Evolutionary conservation across 1,140 invertebrate genomes (phyloP).

Genomic region (Apis dorsata): DNA sequence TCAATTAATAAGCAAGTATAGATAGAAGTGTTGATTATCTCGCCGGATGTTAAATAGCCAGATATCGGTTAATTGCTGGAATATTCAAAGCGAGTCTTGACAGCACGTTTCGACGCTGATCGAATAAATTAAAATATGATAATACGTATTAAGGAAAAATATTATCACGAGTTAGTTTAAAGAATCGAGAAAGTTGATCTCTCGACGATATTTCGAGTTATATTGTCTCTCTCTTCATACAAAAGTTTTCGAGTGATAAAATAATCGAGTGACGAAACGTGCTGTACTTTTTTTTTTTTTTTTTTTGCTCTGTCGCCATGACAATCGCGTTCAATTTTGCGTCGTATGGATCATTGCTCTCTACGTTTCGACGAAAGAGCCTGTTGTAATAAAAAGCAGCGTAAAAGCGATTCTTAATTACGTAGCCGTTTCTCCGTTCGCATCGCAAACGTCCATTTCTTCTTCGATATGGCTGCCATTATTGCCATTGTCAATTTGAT

Average conservation of each 20-base stretch:
- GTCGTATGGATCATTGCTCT: no score
- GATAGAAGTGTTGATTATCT: background rate
- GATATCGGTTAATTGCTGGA: background rate
- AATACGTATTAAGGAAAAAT: no score
- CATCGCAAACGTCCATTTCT: background rate
- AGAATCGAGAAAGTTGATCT: no score
- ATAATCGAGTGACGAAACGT: slow-evolving; percentile 3
- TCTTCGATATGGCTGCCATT: slow-evolving; percentile 27
- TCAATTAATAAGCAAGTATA: background rate
- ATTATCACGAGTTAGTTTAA: no score
- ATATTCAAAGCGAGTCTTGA: slow-evolving; percentile 8
- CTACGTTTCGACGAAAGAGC: background rate
- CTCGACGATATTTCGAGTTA: no score
- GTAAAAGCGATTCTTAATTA: background rate
- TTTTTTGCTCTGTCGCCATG: background rate
- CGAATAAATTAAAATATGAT: no score
- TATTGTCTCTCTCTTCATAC: no score
- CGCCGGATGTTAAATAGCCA: slow-evolving; percentile 3
- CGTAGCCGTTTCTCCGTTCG: background rate
- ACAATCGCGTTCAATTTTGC: background rate
- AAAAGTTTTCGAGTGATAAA: no score
- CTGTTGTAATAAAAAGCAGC: background rate
- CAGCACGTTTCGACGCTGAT: no score
- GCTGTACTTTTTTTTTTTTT: background rate
- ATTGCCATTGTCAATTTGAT: slow-evolving; percentile 14